A percentile compares a stretch with the other conserved stretches of the same genome.
These are phyloP conservation scores for Hedya salicella DNA, from an alignment of 2,888 invertebrate species.

Conservation along the genomic window DNA sequence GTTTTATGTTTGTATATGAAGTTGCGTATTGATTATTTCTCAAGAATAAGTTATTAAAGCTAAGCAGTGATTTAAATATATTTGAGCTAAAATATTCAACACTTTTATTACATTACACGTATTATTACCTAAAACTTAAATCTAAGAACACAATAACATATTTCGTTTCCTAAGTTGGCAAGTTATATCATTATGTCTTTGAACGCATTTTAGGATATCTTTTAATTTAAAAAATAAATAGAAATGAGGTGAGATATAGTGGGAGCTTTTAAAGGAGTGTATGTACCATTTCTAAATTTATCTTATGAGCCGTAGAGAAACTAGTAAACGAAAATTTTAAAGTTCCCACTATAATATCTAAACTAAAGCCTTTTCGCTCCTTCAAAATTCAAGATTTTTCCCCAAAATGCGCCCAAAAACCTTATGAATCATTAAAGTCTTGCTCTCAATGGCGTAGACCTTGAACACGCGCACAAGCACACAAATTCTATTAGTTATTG, in stretches of 20 bases:
- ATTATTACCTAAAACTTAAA: conserved; percentile 12
- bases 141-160: conserved; percentile 34
- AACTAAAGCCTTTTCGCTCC: too few species aligned
- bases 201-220: background rate
- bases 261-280: too few species aligned
- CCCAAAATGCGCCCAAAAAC: background rate
- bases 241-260: background rate
- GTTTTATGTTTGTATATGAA: background rate
- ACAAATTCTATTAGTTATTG: background rate
- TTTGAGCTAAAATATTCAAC: conserved; percentile 21
- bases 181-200: background rate
- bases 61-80: conserved; percentile 10
- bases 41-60: background rate
- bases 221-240: background rate
- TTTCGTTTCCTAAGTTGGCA: conserved; percentile 29
- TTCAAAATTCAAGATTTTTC: background rate
- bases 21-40: background rate
- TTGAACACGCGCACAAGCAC: conserved; percentile 26
- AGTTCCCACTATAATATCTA: too few species aligned
- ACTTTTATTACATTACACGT: background rate
- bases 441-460: conserved; percentile 27
- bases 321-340: too few species aligned
- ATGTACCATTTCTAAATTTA: too few species aligned
- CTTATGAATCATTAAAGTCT: conserved; percentile 8
- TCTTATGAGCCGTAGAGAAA: too few species aligned